Conservation (phyloP, 1,140 invertebrate genomes). For the Batillaria attramentaria region DNA sequence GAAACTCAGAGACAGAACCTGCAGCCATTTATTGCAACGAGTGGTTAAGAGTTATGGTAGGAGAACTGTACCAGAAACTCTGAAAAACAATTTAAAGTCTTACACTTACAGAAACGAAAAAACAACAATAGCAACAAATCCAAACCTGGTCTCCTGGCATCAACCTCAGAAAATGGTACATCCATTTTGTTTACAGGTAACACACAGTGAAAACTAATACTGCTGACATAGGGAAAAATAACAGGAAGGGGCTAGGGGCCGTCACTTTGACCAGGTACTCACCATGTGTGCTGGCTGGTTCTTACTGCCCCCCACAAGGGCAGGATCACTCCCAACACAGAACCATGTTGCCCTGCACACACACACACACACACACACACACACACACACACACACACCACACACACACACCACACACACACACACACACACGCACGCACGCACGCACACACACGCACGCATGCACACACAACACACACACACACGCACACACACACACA, state of each 20-base stretch:
- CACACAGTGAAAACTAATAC: background rate
- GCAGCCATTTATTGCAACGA: slow-evolving; percentile 29
- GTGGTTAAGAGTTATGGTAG: background rate
- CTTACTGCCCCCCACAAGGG: slow-evolving; percentile 14
- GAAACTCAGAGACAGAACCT: slow-evolving; percentile 47
- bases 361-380: background rate
- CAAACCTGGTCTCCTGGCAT: background rate
- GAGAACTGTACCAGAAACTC: background rate
- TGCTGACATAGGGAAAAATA: background rate
- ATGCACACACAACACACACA: background rate
- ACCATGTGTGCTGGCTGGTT: slow-evolving; percentile 35
- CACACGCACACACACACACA: no score
- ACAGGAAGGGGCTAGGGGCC: background rate
- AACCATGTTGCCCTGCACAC: slow-evolving; percentile 21
- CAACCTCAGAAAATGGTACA: background rate
- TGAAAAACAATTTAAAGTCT: slow-evolving; percentile 49
- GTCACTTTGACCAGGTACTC: background rate
- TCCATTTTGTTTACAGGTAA: background rate
- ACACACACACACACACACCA: no score
- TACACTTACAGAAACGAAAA: slow-evolving; percentile 6
- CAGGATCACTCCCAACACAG: slow-evolving; percentile 37
- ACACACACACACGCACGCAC: background rate
- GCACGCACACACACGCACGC: background rate
- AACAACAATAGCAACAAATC: background rate
- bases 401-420: background rate